Evolutionary conservation across 1,140 invertebrate genomes (phyloP).

Genomic region (Aphidius gifuensis): DNA sequence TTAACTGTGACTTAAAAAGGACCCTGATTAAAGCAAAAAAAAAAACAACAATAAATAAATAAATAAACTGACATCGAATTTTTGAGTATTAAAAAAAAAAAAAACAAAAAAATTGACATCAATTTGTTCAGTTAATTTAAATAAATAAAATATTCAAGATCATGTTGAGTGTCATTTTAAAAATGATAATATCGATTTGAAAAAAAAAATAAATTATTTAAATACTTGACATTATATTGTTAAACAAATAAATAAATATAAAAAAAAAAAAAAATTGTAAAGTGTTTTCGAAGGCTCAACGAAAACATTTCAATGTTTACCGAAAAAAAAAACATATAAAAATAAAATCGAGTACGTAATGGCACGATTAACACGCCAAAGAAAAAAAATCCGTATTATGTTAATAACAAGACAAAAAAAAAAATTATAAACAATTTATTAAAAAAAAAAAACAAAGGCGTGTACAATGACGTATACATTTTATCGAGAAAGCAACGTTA

Average conservation of each 20-base stretch:
- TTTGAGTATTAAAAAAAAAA: too few relatives aligned
- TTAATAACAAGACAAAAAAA: constrained; percentile 24
- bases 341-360: background rate
- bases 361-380: constrained; percentile 45
- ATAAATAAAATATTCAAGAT: too few relatives aligned
- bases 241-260: background rate
- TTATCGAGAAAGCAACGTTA: constrained; percentile 41
- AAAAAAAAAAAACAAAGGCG: constrained; percentile 28
- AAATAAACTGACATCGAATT: too few relatives aligned
- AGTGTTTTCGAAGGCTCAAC: constrained; percentile 29
- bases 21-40: too few relatives aligned
- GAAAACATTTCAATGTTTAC: constrained; percentile 20
- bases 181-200: background rate
- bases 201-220: background rate
- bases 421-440: constrained; percentile 37
- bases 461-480: constrained; percentile 43
- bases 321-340: constrained; percentile 13
- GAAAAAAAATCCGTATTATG: constrained; percentile 33
- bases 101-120: too few relatives aligned
- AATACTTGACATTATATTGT: background rate
- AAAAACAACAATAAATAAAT: too few relatives aligned
- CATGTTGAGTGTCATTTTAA: too few relatives aligned
- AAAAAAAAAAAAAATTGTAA: constrained; percentile 17
- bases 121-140: too few relatives aligned
- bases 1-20: too few relatives aligned